Base-by-base conservation (phyloP, 2,888 invertebrate genomes). In the Boloria euphrosyne region DNA sequence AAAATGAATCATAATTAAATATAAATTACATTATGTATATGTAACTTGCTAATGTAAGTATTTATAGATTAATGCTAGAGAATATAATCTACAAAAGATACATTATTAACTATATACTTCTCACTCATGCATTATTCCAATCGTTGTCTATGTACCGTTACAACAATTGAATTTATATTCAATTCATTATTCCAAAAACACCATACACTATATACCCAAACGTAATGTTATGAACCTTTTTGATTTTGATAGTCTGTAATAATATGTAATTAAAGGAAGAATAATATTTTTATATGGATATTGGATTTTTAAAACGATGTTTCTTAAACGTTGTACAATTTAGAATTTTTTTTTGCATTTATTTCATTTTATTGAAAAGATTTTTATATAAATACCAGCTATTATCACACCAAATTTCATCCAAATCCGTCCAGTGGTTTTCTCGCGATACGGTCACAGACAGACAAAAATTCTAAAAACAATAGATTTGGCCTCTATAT, bases 61-160 rank as follows among this genome's bases (percentile, higher is more conserved):
- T 57, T 57, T 46, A 13, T 44, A 46, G 18, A 46, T 57, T 27
- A 46, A 22, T 57, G 22, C 57, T 57, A 57, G 22, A n/a, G 14
- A n/a, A 22, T 3, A 1, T 44, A 22, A 46, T 46, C 13, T 22
- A 46, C 22, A 46, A 13, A n/a, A 46, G 44, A 13, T 44, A 57
- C 13, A 44, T 2, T 4, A 43, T 38, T 7, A 38, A 38, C 31
- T 38, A 38, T 38, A 38, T 38, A 38, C 31, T 44, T 22, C 22
- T 22, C 10, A 22, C 22, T 46, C 46, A 57, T 57, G 57, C 57
- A 57, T 57, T 46, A 10, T 16, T 57, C 44, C 46, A 57, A 27
- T 46, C 46, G 46, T 57, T 46, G 22, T 18, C 18, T 22, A 22
- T 27, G 44, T 10, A 55, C n/a, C 17, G 13, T n/a, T 13, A 18